Evolutionary conservation across 2,888 invertebrate genomes (phyloP).

Genomic region (Eristalis arbustorum): DNA sequence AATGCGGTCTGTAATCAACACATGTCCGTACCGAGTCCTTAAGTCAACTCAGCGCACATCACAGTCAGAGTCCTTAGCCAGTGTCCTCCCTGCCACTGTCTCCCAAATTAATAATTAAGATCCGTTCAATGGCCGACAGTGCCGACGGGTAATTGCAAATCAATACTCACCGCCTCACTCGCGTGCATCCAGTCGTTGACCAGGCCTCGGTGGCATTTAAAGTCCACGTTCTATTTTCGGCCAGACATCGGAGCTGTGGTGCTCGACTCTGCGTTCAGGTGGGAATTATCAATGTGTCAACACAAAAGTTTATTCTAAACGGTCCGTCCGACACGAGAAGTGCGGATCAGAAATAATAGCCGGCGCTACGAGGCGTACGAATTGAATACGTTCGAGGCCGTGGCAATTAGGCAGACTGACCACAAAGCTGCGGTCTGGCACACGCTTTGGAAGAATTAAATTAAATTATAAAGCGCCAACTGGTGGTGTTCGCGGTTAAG

Average conservation of each 20-base stretch:
- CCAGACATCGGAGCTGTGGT: not conserved
- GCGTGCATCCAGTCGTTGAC: not conserved
- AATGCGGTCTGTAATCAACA: conserved; percentile 12
- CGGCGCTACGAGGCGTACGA: too few species aligned
- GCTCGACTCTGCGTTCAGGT: not conserved
- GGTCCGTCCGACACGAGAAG: not conserved
- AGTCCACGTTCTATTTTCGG: not conserved
- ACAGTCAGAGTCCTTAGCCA: not conserved
- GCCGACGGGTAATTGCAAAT: conserved; percentile 12
- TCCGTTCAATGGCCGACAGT: not conserved
- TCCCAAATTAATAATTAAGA: conserved; percentile 15
- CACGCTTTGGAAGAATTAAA: not conserved
- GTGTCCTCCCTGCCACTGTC: not conserved
- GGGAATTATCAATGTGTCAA: conserved; percentile 42
- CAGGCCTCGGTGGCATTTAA: not conserved
- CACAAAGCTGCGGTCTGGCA: not conserved
- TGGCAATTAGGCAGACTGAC: conserved; percentile 2
- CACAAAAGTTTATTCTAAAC: conserved; percentile 34
- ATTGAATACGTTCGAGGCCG: not conserved
- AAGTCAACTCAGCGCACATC: conserved; percentile 5
- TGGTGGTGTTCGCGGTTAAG: not conserved
- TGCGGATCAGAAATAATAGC: not conserved
- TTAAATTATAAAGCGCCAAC: not conserved
- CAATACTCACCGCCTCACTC: not conserved
- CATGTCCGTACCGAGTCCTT: not conserved